Percentiles rank a stretch among this genome's conserved stretches.
Evolutionary conservation across 2,888 invertebrate species (phyloP).

Genomic region (Pecten maximus): DNA sequence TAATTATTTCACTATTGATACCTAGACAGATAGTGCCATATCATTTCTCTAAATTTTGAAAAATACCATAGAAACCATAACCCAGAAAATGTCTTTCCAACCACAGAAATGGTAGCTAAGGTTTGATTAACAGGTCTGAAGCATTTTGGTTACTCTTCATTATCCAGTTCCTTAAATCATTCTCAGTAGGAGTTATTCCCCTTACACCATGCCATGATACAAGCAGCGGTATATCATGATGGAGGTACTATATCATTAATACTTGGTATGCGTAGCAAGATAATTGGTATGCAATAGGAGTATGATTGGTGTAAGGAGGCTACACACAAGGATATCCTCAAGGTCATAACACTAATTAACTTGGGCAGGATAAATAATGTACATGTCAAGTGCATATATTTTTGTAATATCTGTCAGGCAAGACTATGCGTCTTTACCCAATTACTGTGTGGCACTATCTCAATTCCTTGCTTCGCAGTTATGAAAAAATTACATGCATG

Average conservation of each 20-base stretch:
- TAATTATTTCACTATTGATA: background rate
- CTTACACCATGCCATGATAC: background rate
- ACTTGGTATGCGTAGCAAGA: background rate
- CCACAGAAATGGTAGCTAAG: background rate
- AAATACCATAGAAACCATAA: background rate
- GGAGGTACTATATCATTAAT: background rate
- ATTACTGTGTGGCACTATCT: background rate
- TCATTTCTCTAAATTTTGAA: background rate
- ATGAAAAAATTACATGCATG: constrained; percentile 23
- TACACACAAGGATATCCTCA: background rate
- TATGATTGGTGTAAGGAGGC: background rate
- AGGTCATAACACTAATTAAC: constrained; percentile 4
- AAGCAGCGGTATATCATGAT: background rate
- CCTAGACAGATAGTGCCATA: background rate
- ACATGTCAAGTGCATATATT: constrained; percentile 13
- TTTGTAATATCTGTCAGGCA: constrained; percentile 25
- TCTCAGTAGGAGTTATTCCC: constrained; percentile 9
- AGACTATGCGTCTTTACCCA: constrained; percentile 29
- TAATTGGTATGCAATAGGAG: constrained; percentile 15
- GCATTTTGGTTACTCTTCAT: background rate
- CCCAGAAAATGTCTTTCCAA: background rate
- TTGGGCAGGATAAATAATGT: constrained; percentile 13
- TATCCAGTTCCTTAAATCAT: background rate
- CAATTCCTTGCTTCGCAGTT: background rate
- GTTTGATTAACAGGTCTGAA: background rate